phyloP scores from a whole-genome alignment of 1,140 invertebrate species.

The Aporrectodea caliginosa region DNA sequence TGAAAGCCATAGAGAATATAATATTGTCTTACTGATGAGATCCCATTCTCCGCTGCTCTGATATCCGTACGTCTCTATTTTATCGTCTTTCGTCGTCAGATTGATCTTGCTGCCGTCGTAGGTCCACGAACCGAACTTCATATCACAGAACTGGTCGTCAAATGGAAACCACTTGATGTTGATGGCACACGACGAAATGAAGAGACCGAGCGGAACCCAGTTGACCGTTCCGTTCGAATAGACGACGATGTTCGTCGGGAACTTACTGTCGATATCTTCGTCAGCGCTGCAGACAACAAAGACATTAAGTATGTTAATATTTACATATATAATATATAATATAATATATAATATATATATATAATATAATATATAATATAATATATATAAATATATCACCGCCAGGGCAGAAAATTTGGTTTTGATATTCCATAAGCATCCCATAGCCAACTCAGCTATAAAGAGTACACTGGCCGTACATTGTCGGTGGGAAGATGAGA shows the following conservation, averaged over 20 bases:
- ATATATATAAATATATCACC: too few relatives aligned
- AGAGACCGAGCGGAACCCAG: slow-evolving; percentile 76
- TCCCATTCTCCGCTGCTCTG: slow-evolving; percentile 91
- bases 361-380: too few relatives aligned
- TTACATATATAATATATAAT: too few relatives aligned
- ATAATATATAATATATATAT: too few relatives aligned
- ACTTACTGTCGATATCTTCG: slow-evolving; percentile 94
- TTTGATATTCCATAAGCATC: too few relatives aligned
- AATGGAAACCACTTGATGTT: slow-evolving; percentile 99
- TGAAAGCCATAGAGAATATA: too few relatives aligned
- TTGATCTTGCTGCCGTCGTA: slow-evolving; percentile 33
- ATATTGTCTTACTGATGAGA: slow-evolving; percentile 84
- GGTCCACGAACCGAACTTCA: slow-evolving; percentile 36
- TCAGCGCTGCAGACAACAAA: slow-evolving; percentile 69
- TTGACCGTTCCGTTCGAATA: slow-evolving; percentile 88
- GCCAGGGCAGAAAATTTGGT: too few relatives aligned
- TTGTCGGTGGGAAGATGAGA: too few relatives aligned
- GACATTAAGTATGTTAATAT: too few relatives aligned
- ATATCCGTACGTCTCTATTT: slow-evolving; percentile 60
- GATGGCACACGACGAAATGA: slow-evolving; percentile 68
- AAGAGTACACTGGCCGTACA: too few relatives aligned
- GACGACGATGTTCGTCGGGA: slow-evolving; percentile 88
- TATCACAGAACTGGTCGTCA: slow-evolving; percentile 50
- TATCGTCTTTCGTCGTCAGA: slow-evolving; percentile 55
- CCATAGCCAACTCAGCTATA: too few relatives aligned